Percentiles rank a stretch among this genome's conserved stretches.
Evolutionary conservation across 1,140 invertebrate species (phyloP).

Genomic region (Plutomurus gul): DNA sequence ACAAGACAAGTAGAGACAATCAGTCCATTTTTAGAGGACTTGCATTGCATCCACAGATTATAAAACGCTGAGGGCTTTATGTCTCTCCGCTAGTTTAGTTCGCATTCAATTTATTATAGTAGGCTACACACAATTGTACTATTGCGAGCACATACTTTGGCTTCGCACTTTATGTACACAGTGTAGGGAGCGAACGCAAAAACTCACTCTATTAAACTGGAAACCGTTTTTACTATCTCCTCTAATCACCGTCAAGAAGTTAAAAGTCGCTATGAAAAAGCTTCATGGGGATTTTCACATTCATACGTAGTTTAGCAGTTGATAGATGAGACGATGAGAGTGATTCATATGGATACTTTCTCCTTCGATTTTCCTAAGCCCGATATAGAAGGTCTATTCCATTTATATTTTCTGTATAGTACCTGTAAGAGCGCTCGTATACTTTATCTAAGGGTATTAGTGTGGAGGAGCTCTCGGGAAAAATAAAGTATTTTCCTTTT

Average conservation of each 20-base stretch:
- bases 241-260: conserved; percentile 1
- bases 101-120: not conserved
- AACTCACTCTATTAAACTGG: too few species aligned
- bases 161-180: too few species aligned
- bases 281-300: not conserved
- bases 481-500: conserved; percentile 24
- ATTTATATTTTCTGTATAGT: not conserved
- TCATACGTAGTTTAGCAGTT: conserved; percentile 15
- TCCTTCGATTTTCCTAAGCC: not conserved
- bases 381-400: not conserved
- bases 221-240: not conserved
- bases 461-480: not conserved
- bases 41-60: not conserved
- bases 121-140: not conserved
- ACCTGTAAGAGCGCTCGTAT: not conserved
- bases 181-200: too few species aligned
- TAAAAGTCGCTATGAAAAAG: not conserved
- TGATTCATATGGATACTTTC: not conserved
- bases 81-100: not conserved
- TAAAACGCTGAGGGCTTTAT: not conserved
- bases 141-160: too few species aligned
- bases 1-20: not conserved
- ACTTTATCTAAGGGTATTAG: not conserved
- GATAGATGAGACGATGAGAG: conserved; percentile 12
- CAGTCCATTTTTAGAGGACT: not conserved